phyloP scores from a whole-genome alignment of 1,140 invertebrate genomes.

The Bombus soroeensis region DNA sequence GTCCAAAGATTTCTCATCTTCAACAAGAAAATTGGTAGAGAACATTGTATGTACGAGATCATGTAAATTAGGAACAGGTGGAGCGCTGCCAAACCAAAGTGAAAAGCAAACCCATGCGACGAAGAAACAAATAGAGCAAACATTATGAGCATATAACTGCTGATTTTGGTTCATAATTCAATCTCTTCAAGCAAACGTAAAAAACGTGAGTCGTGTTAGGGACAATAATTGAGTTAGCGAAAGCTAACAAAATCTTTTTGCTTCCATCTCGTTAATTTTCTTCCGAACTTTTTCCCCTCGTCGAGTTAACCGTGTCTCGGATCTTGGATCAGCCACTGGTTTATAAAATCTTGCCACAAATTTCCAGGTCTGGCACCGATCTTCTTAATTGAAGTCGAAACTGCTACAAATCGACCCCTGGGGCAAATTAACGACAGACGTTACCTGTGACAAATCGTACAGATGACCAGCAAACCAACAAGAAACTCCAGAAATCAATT shows the following conservation, averaged over 20 bases:
- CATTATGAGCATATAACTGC: neutral
- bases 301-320: neutral
- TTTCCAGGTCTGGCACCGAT: neutral
- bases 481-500: constrained; percentile 56
- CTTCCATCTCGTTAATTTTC: neutral
- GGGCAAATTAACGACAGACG: constrained; percentile 29
- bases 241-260: neutral
- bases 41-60: constrained; percentile 59
- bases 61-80: constrained; percentile 61
- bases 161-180: neutral
- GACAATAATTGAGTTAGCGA: neutral
- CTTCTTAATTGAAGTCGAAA: constrained; percentile 11
- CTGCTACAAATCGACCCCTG: constrained; percentile 1
- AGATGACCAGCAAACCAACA: constrained; percentile 20
- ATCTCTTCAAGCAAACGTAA: neutral
- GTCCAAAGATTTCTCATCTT: constrained; percentile 45
- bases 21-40: constrained; percentile 49
- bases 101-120: constrained; percentile 58
- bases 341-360: neutral
- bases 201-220: neutral
- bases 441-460: constrained; percentile 34
- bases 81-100: constrained; percentile 59
- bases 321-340: neutral
- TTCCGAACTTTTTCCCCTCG: neutral
- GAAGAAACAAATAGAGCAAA: constrained; percentile 18